Evolutionary conservation across 2,113 vertebrate species (phyloP), one percentile per base, ranked within the genome.

Genomic region (Epinephelus moara): DNA sequence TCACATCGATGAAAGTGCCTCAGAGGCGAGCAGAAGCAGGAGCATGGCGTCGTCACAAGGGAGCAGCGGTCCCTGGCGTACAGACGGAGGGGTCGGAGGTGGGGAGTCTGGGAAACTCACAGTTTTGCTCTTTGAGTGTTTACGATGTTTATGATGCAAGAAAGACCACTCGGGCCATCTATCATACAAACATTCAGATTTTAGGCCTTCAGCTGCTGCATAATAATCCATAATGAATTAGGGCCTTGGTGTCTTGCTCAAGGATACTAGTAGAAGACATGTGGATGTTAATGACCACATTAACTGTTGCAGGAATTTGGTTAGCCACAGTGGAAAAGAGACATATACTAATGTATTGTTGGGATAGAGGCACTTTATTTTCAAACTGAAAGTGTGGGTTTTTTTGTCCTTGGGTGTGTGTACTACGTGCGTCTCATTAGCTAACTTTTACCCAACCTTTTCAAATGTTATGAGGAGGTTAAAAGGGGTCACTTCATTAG

Each of bases 21-120:
- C 70, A n/a, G 76, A 53, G 66, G 71, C 42, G 86, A 94, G 90
- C 79, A 80, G 78, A 92, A 85, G 80, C 93, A 91, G 93, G 63
- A 83, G 75, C 6, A 1, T 7, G 45, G 64, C 15, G 7, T 52
- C 40, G 62, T 81, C 79, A 4, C 13, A 14, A 55, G 63, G 82
- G 85, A 89, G 74, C 78, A 25, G 62, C 1, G 5, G 70, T 69
- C 76, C 85, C 89, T 61, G 55, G 83, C 61, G 75, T 68, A 82
- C 60, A 80, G 62, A 53, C 55, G 67, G 30, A 67, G 60, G 73
- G 84, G 79, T 91, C 81, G 81, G 62, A 90, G 83, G 80, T 91
- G 75, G 83, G 11, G 52, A 66, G 70, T 74, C 78, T 89, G 87
- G 87, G 81, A 89, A 55, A 70, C 30, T 91, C 85, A 79, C 82